These are phyloP conservation scores for Popillia japonica DNA, from an alignment of 1,140 invertebrate species.

Conservation along the genomic window DNA sequence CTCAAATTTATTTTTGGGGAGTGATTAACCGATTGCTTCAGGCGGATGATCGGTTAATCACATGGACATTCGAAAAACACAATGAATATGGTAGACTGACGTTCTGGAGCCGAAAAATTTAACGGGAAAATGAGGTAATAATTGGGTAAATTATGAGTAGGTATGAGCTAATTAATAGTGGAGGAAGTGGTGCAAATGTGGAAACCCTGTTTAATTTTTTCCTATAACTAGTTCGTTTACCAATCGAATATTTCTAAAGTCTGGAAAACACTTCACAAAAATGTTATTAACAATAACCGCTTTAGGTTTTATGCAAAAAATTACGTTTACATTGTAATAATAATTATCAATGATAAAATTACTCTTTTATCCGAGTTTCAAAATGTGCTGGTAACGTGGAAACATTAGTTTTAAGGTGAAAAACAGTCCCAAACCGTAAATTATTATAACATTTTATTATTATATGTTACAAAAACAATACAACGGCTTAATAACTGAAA, in stretches of 20 bases:
- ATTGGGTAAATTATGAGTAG: too few relatives aligned
- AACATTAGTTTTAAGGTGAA: background rate
- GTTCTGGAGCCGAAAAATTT: too few relatives aligned
- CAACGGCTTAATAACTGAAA: background rate
- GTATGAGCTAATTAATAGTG: too few relatives aligned
- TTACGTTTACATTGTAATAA: background rate
- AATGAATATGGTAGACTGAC: too few relatives aligned
- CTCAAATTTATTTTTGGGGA: too few relatives aligned
- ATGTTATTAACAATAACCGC: background rate
- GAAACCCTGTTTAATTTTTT: background rate
- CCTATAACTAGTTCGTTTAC: background rate
- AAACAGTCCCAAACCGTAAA: background rate
- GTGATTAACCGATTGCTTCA: too few relatives aligned
- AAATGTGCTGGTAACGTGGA: background rate
- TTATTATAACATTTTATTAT: background rate
- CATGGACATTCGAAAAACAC: too few relatives aligned
- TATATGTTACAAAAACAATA: background rate
- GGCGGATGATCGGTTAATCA: too few relatives aligned
- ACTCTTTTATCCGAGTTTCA: background rate
- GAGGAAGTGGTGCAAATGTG: conserved; percentile 9
- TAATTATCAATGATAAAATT: background rate
- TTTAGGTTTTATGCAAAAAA: background rate
- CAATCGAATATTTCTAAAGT: background rate
- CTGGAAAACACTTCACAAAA: background rate
- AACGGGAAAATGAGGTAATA: too few relatives aligned